Evolutionary conservation across 2,113 vertebrate genomes (phyloP), one percentile per base, ranked within the genome.

Genomic region (Hippocampus barbouri): DNA sequence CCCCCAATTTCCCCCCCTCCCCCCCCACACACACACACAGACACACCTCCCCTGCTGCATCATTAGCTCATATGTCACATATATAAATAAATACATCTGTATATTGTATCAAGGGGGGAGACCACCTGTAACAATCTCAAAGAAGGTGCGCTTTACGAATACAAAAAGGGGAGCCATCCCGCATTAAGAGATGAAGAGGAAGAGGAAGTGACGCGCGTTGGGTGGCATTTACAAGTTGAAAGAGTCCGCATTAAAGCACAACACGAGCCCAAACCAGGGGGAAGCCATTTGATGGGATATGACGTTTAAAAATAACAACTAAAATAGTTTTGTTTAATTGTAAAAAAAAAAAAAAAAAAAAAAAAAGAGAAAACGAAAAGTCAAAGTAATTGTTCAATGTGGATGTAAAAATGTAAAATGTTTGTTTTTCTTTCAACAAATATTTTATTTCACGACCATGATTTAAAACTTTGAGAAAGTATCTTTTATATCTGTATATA

Each of bases 121-220:
- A 79, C 81, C 89, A 92, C 90, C 87, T 90, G 90, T 89, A 86
- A 84, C 83, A 84, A 72, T 81, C 85, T 91, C 88, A 88, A 87
- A 85, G 83, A 87, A 71, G 83, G 73, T 81, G 89, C 86, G 81
- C 78, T 85, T 91, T 89, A 86, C 85, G 83, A 88, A 90, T 88
- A 87, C 84, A 85, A 91, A 66, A 86, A 90, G 89, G 80, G 71
- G 83, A 91, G 89, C 73, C 91, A 83, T 76, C 82, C 75, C 83
- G 86, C 81, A 91, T 93, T 90, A 92, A 92, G 86, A 84, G 80
- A 85, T 83, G 81, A 90, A 87, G 90, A 90, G 7, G 81, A 90
- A 87, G 90, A 90, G 7, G 59, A 61, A 59, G 56, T 2, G 59
- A 30, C 1, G 27, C 27, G 6, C 16, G 59, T 81, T 85, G 74